Percentiles rank a stretch among this genome's conserved stretches.
Evolutionary conservation across 2,888 invertebrate species (phyloP).

Genomic region (Pseudanteris insignis): DNA sequence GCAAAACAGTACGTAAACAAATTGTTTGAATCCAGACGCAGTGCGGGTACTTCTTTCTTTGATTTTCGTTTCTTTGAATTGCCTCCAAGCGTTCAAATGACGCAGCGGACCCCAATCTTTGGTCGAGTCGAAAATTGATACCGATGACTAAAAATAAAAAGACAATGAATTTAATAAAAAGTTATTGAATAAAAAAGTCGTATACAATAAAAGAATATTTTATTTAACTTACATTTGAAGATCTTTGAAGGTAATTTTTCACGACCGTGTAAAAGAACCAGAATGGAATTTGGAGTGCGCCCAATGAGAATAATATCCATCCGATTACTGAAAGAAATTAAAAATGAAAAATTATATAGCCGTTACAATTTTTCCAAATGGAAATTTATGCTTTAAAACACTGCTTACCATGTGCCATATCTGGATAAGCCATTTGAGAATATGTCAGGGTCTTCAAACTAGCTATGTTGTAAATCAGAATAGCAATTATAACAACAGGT

Average conservation of each 20-base stretch:
- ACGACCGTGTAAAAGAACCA: constrained; percentile 60
- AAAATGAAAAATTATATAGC: neutral
- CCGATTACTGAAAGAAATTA: constrained; percentile 65
- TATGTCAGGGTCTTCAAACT: constrained; percentile 72
- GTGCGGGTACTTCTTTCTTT: constrained; percentile 46
- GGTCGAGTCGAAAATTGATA: constrained; percentile 54
- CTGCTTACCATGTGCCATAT: constrained; percentile 23
- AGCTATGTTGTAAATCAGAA: constrained; percentile 77
- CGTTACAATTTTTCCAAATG: too few species aligned
- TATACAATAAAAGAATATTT: neutral
- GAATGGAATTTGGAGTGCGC: constrained; percentile 68
- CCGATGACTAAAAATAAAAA: constrained; percentile 52
- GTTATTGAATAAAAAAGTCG: neutral
- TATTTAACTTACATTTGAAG: constrained; percentile 44
- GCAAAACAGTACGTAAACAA: constrained; percentile 43
- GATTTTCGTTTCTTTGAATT: constrained; percentile 56
- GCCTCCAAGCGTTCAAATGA: constrained; percentile 59
- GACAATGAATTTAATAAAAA: too few species aligned
- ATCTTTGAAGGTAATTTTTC: constrained; percentile 49
- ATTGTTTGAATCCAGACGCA: constrained; percentile 41
- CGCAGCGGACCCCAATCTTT: constrained; percentile 64
- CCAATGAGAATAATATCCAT: constrained; percentile 68
- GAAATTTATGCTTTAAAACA: too few species aligned
- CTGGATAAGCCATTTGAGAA: constrained; percentile 59
- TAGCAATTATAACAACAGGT: constrained; percentile 75